Evolutionary conservation across 1,140 invertebrate species (phyloP).

Genomic region (Magallana angulata): DNA sequence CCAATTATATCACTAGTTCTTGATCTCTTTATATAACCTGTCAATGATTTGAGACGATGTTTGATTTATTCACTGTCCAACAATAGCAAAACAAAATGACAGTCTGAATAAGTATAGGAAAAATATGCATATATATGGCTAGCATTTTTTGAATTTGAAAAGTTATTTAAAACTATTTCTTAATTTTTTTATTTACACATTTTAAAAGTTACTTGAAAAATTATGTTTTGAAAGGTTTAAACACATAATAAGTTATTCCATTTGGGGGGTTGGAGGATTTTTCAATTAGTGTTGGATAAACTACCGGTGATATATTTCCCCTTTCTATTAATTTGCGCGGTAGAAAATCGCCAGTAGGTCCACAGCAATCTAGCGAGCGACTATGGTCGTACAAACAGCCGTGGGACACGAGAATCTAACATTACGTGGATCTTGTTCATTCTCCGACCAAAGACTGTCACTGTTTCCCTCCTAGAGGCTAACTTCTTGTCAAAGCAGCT

Average conservation of each 20-base stretch:
- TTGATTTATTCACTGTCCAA: too few species aligned
- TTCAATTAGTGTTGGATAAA: too few species aligned
- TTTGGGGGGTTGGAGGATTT: too few species aligned
- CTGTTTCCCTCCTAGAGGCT: conserved; percentile 11
- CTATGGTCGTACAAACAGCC: conserved; percentile 18
- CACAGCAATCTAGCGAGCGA: not conserved
- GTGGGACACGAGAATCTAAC: not conserved
- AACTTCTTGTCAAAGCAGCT: not conserved
- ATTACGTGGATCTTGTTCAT: conserved; percentile 13
- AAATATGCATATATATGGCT: not conserved
- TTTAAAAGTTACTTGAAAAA: not conserved
- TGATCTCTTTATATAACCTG: too few species aligned
- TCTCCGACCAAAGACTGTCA: conserved; percentile 24
- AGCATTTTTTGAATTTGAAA: not conserved
- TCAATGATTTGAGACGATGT: too few species aligned
- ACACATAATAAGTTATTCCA: too few species aligned
- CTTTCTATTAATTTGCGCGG: not conserved
- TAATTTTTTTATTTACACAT: not conserved
- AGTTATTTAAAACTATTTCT: not conserved
- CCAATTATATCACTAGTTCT: too few species aligned
- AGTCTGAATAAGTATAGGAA: not conserved
- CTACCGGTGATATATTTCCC: not conserved
- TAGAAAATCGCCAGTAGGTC: not conserved
- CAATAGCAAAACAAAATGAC: not conserved
- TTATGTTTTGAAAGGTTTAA: too few species aligned